Base-by-base conservation (phyloP, 2,113 vertebrate species). In the Phaethon lepturus region DNA sequence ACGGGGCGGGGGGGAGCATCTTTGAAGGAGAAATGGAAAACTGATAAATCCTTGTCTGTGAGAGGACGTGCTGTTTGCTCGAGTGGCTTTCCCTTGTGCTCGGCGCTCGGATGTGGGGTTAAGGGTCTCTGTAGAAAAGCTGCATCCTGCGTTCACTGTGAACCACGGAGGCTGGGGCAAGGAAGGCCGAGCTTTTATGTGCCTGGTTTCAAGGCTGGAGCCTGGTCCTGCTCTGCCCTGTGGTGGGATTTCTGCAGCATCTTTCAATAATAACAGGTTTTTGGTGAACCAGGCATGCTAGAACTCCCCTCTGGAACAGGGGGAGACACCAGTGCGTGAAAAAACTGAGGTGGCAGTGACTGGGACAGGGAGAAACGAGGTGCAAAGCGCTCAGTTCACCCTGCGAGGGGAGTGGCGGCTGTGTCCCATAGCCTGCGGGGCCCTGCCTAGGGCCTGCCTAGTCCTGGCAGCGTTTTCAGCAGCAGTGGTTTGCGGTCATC, bases 21-120 rank as follows among this genome's bases (percentile, higher is more conserved):
- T 59, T 8, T 17, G 19, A 20, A 16, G 58, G 81, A 56, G 16
- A 8, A 63, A 47, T 0, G 5, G 18, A 58, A 13, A 44, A 13
- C 38, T 42, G 20, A 35, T 44, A 16, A 38, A 52, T 38, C 12
- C 3, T 6, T 33, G 53, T 38, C 17, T 5, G 40, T 2, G 8
- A 2, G 26, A 58, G 49, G 38, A 17, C 1, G 13, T 33, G 63
- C 67, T 45, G 5, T n/a, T 31, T 17, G 59, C 22, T 29, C 0
- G 68, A n/a, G 44, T 22, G 59, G 42, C 31, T 59, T 18, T 26
- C 9, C 50, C 2, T 0, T 3, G 31, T 5, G 74, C 42, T 58
- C 0, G 0, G 9, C 0, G 0, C 26, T 11, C 33, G 29, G 38
- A 1, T 5, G 31, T 5, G 56, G 55, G 23, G 23, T 3, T n/a